phyloP scores from a whole-genome alignment of 2,797 vertebrate genomes.

The Lutjanus campechanus region DNA sequence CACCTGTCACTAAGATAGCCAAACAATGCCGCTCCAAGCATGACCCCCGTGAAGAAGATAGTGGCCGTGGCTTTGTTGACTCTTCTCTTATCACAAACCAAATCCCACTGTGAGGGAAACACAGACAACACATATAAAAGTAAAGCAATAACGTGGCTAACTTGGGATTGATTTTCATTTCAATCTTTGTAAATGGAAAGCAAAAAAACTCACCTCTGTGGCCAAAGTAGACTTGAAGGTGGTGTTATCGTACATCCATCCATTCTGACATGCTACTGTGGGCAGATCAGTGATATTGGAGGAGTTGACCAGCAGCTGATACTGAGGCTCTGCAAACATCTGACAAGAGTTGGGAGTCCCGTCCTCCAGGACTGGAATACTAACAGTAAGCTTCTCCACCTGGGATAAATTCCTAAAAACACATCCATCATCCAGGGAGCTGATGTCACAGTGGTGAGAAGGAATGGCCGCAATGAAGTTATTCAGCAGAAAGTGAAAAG shows the following conservation, averaged over 20 bases:
- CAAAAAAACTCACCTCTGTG: slow-evolving; percentile 90
- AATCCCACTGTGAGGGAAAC: slow-evolving; percentile 77
- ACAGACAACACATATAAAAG: slow-evolving; percentile 7
- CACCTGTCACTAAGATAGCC: slow-evolving; percentile 82
- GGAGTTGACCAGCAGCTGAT: slow-evolving; percentile 77
- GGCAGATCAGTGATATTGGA: slow-evolving; percentile 47
- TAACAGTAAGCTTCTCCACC: slow-evolving; percentile 80
- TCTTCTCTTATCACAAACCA: slow-evolving; percentile 80
- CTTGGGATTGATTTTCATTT: not conserved
- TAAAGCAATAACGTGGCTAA: not conserved
- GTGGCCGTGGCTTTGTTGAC: slow-evolving; percentile 75
- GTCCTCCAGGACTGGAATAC: slow-evolving; percentile 85
- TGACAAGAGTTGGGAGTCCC: slow-evolving; percentile 88
- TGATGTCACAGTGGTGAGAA: slow-evolving; percentile 88
- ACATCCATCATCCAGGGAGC: slow-evolving; percentile 65
- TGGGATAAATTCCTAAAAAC: slow-evolving; percentile 85
- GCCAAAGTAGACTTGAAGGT: slow-evolving; percentile 91
- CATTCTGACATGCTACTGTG: slow-evolving; percentile 83
- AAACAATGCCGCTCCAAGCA: slow-evolving; percentile 78
- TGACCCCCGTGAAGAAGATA: slow-evolving; percentile 82
- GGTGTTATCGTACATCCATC: slow-evolving; percentile 91
- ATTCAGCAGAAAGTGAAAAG: slow-evolving; percentile 89
- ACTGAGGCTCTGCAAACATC: slow-evolving; percentile 86
- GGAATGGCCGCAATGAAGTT: slow-evolving; percentile 84
- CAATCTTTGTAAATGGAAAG: slow-evolving; percentile 18